Evolutionary conservation across 1,140 invertebrate genomes (phyloP).

Genomic region (Mizuhopecten yessoensis): DNA sequence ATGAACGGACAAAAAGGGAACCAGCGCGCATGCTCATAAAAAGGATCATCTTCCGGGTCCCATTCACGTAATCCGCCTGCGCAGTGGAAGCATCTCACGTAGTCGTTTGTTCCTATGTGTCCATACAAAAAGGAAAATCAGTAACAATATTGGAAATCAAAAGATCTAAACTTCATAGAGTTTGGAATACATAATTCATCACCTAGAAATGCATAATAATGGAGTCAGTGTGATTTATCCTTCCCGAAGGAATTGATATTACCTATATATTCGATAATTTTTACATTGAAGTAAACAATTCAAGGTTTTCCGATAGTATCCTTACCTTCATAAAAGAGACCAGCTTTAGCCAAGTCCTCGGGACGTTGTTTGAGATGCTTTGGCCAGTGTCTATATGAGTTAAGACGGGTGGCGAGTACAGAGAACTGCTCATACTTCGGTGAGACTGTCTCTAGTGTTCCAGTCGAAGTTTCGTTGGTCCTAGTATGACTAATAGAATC

Average conservation of each 20-base stretch:
- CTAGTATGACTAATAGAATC: not conserved
- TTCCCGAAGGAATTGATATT: too few species aligned
- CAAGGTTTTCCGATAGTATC: too few species aligned
- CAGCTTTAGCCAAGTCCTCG: constrained; percentile 62
- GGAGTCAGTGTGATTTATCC: too few species aligned
- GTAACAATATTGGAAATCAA: not conserved
- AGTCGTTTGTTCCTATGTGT: constrained; percentile 55
- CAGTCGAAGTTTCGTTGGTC: not conserved
- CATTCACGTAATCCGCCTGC: constrained; percentile 63
- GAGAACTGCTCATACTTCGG: constrained; percentile 61
- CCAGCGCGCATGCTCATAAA: constrained; percentile 68
- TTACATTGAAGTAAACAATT: too few species aligned
- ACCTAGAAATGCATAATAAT: too few species aligned
- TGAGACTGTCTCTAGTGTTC: not conserved
- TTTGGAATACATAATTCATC: too few species aligned
- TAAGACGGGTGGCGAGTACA: constrained; percentile 53
- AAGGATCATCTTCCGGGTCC: constrained; percentile 67
- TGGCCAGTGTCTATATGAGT: constrained; percentile 64
- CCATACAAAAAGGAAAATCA: not conserved
- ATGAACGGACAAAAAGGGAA: constrained; percentile 58
- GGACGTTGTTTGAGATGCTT: constrained; percentile 48
- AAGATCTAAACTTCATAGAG: too few species aligned
- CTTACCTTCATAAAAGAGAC: constrained; percentile 67
- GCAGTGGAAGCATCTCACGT: constrained; percentile 69
- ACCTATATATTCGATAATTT: too few species aligned